phyloP scores from a whole-genome alignment of 2,888 invertebrate genomes.

The Agrochola macilenta region DNA sequence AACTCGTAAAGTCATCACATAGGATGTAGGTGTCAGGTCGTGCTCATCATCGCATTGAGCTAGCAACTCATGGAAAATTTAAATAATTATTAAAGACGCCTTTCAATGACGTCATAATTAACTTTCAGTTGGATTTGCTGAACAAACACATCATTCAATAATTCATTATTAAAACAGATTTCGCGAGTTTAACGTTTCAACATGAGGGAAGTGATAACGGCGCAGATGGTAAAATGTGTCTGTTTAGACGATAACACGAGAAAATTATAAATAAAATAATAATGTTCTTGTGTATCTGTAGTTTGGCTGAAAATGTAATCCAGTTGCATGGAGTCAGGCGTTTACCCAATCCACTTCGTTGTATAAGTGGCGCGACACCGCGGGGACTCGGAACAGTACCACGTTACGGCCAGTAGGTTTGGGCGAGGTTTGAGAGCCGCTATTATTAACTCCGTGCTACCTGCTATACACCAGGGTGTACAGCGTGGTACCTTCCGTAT shows the following conservation, averaged over 20 bases:
- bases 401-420: background rate
- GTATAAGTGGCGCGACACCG: background rate
- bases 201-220: background rate
- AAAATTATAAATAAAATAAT: background rate
- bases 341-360: background rate
- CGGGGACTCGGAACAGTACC: background rate
- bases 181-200: background rate
- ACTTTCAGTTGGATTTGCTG: background rate
- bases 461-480: background rate
- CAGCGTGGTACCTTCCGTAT: background rate
- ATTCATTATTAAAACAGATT: background rate
- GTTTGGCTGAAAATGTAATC: background rate
- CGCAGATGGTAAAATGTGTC: slow-evolving; percentile 11
- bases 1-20: background rate
- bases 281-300: background rate
- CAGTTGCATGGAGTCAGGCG: background rate
- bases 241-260: background rate
- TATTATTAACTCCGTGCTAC: slow-evolving; percentile 13
- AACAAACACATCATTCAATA: background rate
- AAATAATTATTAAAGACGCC: background rate
- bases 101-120: background rate
- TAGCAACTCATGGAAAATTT: background rate
- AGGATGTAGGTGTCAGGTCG: background rate
- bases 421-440: background rate
- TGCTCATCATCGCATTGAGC: background rate